phyloP scores from a whole-genome alignment of 2,888 invertebrate species.

The Chrysolina haemoptera region DNA sequence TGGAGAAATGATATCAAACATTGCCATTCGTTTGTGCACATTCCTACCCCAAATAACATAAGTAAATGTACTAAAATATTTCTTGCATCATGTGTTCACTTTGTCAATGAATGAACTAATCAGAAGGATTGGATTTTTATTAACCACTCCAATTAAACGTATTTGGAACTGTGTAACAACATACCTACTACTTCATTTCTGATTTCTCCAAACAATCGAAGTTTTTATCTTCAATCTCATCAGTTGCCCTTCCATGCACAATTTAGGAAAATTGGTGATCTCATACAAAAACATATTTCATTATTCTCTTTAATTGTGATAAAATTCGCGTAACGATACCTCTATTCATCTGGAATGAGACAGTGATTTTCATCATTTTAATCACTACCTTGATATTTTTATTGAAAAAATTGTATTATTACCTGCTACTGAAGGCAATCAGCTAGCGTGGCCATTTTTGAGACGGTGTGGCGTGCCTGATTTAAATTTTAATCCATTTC shows the following conservation, averaged over 20 bases:
- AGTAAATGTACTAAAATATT: too few species aligned
- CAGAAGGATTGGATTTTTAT: too few species aligned
- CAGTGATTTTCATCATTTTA: constrained; percentile 43
- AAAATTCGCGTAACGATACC: constrained; percentile 48
- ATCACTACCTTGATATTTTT: constrained; percentile 38
- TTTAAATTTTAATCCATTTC: constrained; percentile 38
- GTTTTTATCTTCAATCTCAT: neutral
- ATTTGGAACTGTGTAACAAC: neutral
- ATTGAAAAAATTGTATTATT: constrained; percentile 38
- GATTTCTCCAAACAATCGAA: neutral
- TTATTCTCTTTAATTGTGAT: constrained; percentile 48
- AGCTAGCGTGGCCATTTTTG: constrained; percentile 33
- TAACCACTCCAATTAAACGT: too few species aligned
- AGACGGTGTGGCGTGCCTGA: constrained; percentile 34
- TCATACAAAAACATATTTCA: constrained; percentile 46
- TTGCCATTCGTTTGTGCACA: too few species aligned
- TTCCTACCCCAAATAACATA: too few species aligned
- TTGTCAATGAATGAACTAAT: too few species aligned
- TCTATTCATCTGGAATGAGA: constrained; percentile 40
- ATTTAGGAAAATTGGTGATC: constrained; percentile 1
- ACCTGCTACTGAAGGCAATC: constrained; percentile 36
- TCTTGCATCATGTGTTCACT: too few species aligned
- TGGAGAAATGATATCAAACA: too few species aligned
- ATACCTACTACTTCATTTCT: neutral
- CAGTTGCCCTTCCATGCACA: neutral